These are phyloP conservation scores for Drosophila albomicans DNA, from an alignment of 1,140 invertebrate genomes.

Conservation along the genomic window DNA sequence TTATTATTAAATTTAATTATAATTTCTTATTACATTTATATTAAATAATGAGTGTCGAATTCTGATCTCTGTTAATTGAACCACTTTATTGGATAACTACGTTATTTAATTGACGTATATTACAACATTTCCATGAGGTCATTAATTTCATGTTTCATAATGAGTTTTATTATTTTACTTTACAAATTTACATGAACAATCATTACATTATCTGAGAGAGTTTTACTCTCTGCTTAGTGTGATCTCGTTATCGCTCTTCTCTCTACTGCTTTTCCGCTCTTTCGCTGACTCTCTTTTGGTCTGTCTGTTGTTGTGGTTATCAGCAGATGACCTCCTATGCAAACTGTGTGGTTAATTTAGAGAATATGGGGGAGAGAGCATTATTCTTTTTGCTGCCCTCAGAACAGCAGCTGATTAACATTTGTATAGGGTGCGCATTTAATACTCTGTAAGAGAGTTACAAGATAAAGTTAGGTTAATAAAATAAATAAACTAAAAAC, in stretches of 20 bases:
- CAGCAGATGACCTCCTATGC: slow-evolving; percentile 37
- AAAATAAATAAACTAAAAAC: too few relatives aligned
- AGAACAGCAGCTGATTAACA: slow-evolving; percentile 10
- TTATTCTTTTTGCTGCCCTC: background rate
- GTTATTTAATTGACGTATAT: background rate
- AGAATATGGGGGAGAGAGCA: background rate
- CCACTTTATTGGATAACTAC: background rate
- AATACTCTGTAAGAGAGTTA: slow-evolving; percentile 18
- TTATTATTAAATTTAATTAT: background rate
- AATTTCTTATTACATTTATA: background rate
- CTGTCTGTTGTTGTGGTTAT: slow-evolving; percentile 19
- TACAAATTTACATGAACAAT: background rate
- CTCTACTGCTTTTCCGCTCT: background rate
- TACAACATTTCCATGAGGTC: slow-evolving; percentile 1
- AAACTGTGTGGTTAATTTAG: background rate
- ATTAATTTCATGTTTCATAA: background rate
- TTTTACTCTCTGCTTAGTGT: background rate
- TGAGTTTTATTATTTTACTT: background rate
- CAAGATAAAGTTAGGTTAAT: too few relatives aligned
- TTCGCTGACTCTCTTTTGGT: slow-evolving; percentile 8
- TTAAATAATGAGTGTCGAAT: background rate
- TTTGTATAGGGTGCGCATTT: background rate
- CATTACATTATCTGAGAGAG: background rate
- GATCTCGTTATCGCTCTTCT: slow-evolving; percentile 8
- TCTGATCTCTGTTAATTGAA: background rate